Evolutionary conservation across 2,888 invertebrate genomes (phyloP), one percentile per base, ranked within the genome.

Genomic region (Drosophila nr. perissopoda): DNA sequence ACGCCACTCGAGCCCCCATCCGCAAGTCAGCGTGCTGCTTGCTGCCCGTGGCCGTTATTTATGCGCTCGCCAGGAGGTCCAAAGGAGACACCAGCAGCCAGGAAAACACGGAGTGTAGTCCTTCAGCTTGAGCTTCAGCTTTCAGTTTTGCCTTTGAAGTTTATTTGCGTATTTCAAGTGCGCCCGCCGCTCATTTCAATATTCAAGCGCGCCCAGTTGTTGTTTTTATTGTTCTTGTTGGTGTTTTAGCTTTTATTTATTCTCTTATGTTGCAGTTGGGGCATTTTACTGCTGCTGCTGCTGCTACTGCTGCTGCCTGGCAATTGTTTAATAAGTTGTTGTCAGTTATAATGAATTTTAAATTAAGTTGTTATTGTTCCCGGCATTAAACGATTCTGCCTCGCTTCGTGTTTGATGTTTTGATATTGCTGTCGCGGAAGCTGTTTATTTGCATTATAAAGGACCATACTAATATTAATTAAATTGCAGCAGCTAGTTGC

Each of bases 341-440:
- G 82, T 86, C 88, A 81, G 86, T 81, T 88, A 89, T 89, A 89
- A 87, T 87, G 83, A 87, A 87, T 89, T 89, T 87, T 78, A 89
- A 89, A 87, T 87, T 52, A 89, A 89, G 83, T 71, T 82, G 83
- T 76, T 88, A 76, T 81, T 76, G 73, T 71, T 70, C 70, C 63
- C 57, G 48, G 60, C 72, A 76, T 74, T 82, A 76, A 79, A 70
- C 58, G 73, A 54, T 71, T 46, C 57, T 57, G 31, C 38, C 67
- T 38, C 25, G 11, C 25, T 21, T 18, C 3, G n/a, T n/a, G 27
- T 27, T 16, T 38, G 59, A 31, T 67, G 38, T 59, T 38, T n/a
- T 71, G 42, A 13, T 67, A 34, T n/a, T 42, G 48, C 42, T 60
- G 29, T 51, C 70, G 65, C 42, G 71, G 68, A 65, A 66, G 73